A percentile compares a stretch with the other conserved stretches of the same genome.
Conservation (phyloP, 2,888 invertebrate genomes). For the Ernsta delagoae region DNA sequence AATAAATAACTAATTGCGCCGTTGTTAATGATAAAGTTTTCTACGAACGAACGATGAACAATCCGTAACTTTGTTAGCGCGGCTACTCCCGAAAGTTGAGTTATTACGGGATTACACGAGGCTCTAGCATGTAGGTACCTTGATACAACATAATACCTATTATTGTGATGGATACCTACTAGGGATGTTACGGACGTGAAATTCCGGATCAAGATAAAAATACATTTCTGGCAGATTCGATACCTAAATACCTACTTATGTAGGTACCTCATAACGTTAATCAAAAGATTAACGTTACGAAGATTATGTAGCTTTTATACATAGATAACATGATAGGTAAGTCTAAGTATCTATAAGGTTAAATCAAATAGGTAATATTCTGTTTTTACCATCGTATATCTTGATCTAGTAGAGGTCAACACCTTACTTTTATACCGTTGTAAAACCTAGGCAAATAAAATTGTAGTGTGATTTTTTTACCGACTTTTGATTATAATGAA, state of each 20-base stretch:
- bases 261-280: too few relatives aligned
- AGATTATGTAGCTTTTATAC: too few relatives aligned
- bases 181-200: background rate
- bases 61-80: background rate
- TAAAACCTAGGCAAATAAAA: background rate
- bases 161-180: background rate
- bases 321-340: too few relatives aligned
- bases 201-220: background rate
- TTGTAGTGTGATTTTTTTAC: conserved; percentile 18
- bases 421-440: too few relatives aligned
- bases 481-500: conserved; percentile 16
- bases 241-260: too few relatives aligned
- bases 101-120: background rate
- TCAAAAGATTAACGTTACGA: too few relatives aligned
- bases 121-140: background rate
- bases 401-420: too few relatives aligned
- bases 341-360: too few relatives aligned
- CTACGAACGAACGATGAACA: background rate
- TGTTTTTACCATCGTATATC: too few relatives aligned
- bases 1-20: background rate
- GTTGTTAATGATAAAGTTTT: background rate
- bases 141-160: background rate
- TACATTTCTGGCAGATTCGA: background rate
- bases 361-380: too few relatives aligned
- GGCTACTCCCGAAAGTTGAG: background rate